A percentile compares a stretch with the other conserved stretches of the same genome.
phyloP scores from a whole-genome alignment of 2,113 vertebrate genomes.

The Cheilinus undulatus region DNA sequence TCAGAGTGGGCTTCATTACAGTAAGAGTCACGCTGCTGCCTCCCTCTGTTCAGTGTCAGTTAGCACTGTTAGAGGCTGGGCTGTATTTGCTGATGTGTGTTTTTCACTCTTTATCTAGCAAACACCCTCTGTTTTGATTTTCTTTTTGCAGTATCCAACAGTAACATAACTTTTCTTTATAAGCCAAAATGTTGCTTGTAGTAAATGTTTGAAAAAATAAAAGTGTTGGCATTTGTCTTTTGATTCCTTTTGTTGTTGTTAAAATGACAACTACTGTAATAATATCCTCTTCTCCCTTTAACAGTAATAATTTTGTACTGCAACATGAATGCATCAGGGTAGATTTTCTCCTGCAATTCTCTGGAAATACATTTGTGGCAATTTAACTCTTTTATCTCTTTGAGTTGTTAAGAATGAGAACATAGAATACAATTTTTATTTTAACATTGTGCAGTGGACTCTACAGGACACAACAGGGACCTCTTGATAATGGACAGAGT shows the following conservation, averaged over 20 bases:
- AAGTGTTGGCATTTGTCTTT: neutral
- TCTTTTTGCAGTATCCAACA: neutral
- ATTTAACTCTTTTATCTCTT: too few species aligned
- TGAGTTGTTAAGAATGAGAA: too few species aligned
- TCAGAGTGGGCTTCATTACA: constrained; percentile 16
- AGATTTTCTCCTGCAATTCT: too few species aligned
- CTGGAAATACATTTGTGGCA: too few species aligned
- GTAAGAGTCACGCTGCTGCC: constrained; percentile 19
- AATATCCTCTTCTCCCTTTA: neutral
- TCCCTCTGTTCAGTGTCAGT: constrained; percentile 33
- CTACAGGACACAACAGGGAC: too few species aligned
- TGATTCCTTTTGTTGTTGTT: neutral
- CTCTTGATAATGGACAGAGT: too few species aligned
- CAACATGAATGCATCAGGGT: too few species aligned
- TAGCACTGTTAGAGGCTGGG: neutral
- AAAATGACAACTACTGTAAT: neutral
- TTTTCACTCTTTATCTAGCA: neutral
- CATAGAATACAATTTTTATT: too few species aligned
- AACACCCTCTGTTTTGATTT: neutral
- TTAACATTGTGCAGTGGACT: too few species aligned
- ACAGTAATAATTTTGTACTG: too few species aligned
- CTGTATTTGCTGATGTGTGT: neutral
- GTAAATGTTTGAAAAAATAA: neutral
- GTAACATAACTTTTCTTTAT: neutral
- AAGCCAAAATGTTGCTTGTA: neutral